Percentiles rank a stretch among this genome's conserved stretches.
These are phyloP conservation scores for Notospermus geniculatus DNA, from an alignment of 1,140 invertebrate genomes.

Conservation along the genomic window DNA sequence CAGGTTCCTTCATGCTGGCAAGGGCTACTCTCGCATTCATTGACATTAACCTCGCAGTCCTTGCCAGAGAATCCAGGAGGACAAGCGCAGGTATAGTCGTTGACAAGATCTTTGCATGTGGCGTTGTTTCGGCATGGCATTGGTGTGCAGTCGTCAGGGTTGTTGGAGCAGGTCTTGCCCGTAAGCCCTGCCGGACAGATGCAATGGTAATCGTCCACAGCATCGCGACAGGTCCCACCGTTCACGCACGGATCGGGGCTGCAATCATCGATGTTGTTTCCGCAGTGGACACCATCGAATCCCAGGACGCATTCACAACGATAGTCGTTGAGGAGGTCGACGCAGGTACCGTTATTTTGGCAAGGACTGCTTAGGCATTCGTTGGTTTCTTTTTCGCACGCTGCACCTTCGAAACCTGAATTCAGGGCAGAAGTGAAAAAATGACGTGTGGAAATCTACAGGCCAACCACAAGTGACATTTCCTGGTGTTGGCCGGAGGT, in stretches of 20 bases:
- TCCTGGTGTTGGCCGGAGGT: too few relatives aligned
- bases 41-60: conserved; percentile 21
- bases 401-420: conserved; percentile 76
- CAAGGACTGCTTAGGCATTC: conserved; percentile 75
- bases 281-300: conserved; percentile 26
- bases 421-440: too few relatives aligned
- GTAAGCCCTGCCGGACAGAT: conserved; percentile 34
- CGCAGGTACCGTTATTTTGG: conserved; percentile 64
- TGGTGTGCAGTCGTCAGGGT: conserved; percentile 9
- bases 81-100: conserved; percentile 32
- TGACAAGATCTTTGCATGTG: conserved; percentile 15
- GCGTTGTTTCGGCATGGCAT: conserved; percentile 26
- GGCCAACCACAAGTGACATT: too few relatives aligned
- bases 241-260: conserved; percentile 84
- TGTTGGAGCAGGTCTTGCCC: conserved; percentile 23
- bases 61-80: conserved; percentile 13
- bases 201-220: conserved; percentile 40
- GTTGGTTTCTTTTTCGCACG: conserved; percentile 73
- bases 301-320: conserved; percentile 50
- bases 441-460: too few relatives aligned
- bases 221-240: conserved; percentile 72
- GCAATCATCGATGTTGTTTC: conserved; percentile 34
- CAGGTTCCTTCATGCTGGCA: conserved; percentile 17
- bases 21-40: conserved; percentile 29
- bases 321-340: conserved; percentile 36